Conservation (phyloP, 1,140 invertebrate species). For the Dufourea novaeangliae region DNA sequence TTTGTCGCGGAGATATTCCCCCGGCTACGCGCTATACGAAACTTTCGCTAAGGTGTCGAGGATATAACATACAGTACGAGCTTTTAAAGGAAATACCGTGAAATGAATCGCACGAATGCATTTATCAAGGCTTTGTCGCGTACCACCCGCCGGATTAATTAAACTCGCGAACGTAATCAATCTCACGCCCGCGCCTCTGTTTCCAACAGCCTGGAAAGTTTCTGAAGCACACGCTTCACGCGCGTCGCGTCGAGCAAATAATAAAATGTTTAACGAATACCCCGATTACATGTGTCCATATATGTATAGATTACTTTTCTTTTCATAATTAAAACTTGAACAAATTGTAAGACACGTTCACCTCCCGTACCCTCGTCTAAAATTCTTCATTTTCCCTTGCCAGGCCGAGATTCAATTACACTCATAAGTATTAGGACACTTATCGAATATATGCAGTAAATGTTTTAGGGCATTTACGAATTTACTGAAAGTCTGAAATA, state of each 20-base stretch:
- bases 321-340: background rate
- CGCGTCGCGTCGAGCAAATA: background rate
- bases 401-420: background rate
- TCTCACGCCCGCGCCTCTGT: background rate
- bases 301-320: background rate
- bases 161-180: background rate
- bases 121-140: conserved; percentile 24
- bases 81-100: conserved; percentile 18
- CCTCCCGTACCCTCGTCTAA: background rate
- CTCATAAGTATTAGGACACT: too few relatives aligned
- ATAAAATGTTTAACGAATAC: background rate
- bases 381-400: background rate
- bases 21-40: conserved; percentile 17
- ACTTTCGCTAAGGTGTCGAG: conserved; percentile 30
- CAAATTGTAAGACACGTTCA: background rate
- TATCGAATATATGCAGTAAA: too few relatives aligned
- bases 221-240: background rate
- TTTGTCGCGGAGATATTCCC: conserved; percentile 3
- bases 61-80: conserved; percentile 26
- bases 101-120: conserved; percentile 40
- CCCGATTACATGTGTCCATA: background rate
- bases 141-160: background rate
- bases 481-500: too few relatives aligned
- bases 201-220: background rate
- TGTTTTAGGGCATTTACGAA: too few relatives aligned